phyloP scores from a whole-genome alignment of 2,113 vertebrate species.

The Tichodroma muraria region DNA sequence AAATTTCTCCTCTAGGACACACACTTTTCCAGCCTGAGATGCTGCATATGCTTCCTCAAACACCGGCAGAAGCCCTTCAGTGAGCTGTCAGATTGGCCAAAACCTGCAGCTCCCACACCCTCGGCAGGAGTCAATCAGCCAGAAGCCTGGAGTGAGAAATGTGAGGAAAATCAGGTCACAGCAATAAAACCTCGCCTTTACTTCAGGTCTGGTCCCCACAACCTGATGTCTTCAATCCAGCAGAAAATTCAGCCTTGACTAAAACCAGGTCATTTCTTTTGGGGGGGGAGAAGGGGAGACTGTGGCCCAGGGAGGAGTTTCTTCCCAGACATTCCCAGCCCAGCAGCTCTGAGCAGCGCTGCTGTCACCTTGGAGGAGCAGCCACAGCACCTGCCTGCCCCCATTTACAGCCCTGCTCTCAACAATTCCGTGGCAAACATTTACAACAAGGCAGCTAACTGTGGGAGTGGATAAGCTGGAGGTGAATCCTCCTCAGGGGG shows the following conservation, averaged over 20 bases:
- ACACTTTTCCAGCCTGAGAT: background rate
- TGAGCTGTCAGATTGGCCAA: background rate
- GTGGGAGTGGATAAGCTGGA: background rate
- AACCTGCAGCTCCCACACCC: background rate
- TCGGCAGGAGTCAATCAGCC: background rate
- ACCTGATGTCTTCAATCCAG: background rate
- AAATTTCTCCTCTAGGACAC: background rate
- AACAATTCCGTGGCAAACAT: background rate
- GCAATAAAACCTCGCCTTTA: background rate
- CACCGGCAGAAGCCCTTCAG: background rate
- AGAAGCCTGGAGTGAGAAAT: background rate
- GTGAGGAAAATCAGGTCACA: background rate
- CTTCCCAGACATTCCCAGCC: background rate
- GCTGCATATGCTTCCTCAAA: background rate
- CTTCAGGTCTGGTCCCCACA: background rate
- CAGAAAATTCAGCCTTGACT: background rate
- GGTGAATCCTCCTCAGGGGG: background rate
- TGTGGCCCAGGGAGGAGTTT: fast-evolving
- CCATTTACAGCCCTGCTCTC: background rate
- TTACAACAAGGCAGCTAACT: background rate
- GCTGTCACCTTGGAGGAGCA: background rate
- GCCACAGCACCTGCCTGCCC: background rate
- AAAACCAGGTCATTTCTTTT: background rate
- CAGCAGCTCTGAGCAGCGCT: background rate
- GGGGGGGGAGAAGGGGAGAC: fast-evolving